A percentile compares a stretch with the other conserved stretches of the same genome.
phyloP scores from a whole-genome alignment of 2,888 invertebrate genomes.

The Rhyacophila evoluta region DNA sequence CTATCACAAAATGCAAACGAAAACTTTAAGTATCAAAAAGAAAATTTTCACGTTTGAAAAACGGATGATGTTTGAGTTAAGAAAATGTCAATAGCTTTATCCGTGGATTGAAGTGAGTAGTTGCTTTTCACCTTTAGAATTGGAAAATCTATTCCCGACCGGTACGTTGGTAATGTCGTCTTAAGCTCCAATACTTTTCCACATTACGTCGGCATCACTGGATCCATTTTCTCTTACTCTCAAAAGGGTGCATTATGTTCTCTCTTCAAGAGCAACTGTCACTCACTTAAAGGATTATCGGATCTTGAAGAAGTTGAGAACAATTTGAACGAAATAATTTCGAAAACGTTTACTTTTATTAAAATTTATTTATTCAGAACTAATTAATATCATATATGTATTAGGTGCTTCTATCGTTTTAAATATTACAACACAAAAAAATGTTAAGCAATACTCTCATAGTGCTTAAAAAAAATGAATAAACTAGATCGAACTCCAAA shows the following conservation, averaged over 20 bases:
- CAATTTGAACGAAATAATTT: background rate
- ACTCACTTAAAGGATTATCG: too few relatives aligned
- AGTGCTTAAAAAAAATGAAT: too few relatives aligned
- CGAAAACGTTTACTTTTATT: too few relatives aligned
- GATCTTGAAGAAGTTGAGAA: background rate
- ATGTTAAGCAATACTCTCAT: too few relatives aligned
- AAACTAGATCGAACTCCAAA: too few relatives aligned
- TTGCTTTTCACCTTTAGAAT: conserved; percentile 32
- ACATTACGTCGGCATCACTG: background rate
- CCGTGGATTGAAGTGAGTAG: background rate
- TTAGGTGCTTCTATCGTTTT: too few relatives aligned
- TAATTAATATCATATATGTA: too few relatives aligned
- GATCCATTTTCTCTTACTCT: conserved; percentile 30
- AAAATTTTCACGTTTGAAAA: background rate
- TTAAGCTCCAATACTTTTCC: conserved; percentile 30
- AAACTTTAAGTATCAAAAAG: background rate
- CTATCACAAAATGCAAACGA: background rate
- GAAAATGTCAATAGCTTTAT: conserved; percentile 31
- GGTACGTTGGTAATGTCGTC: conserved; percentile 36
- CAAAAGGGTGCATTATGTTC: background rate
- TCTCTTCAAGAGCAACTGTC: background rate
- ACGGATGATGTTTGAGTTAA: conserved; percentile 4
- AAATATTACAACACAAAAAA: too few relatives aligned
- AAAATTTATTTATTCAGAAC: too few relatives aligned
- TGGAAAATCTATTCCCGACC: conserved; percentile 28